Conservation (phyloP, 2,888 invertebrate genomes). For the Matsumyia berberina region DNA sequence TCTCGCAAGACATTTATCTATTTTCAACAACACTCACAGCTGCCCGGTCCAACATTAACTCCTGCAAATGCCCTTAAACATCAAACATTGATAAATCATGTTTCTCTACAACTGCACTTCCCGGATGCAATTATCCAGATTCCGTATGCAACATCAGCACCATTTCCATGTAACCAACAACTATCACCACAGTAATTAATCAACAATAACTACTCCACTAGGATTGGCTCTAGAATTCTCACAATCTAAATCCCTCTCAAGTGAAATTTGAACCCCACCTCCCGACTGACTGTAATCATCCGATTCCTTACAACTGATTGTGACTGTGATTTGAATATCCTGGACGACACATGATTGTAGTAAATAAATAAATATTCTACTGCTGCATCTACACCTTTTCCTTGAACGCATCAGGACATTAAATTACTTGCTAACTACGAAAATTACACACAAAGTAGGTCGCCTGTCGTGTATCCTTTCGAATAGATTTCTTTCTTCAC, state of each 20-base stretch:
- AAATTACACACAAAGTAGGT: no score
- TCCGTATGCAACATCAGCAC: constrained; percentile 41
- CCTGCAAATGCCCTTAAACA: not conserved
- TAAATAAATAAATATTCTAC: constrained; percentile 24
- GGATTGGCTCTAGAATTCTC: constrained; percentile 42
- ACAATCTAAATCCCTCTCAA: no score
- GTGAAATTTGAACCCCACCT: no score
- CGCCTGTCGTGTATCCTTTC: no score
- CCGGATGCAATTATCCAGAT: constrained; percentile 3
- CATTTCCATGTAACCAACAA: constrained; percentile 29
- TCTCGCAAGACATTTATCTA: no score
- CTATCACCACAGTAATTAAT: constrained; percentile 57
- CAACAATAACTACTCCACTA: constrained; percentile 51
- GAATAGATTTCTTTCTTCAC: not conserved
- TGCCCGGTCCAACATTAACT: not conserved
- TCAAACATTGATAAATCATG: constrained; percentile 12
- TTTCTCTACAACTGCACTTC: not conserved
- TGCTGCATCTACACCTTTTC: no score
- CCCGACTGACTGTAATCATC: constrained; percentile 23
- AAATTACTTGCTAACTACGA: no score
- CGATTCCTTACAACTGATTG: constrained; percentile 10
- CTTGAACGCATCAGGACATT: no score
- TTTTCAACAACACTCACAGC: no score
- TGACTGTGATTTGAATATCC: constrained; percentile 19
- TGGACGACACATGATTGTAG: constrained; percentile 14